A percentile compares a stretch with the other conserved stretches of the same genome.
Conservation (phyloP, 2,113 vertebrate genomes). For the Promerops cafer region DNA sequence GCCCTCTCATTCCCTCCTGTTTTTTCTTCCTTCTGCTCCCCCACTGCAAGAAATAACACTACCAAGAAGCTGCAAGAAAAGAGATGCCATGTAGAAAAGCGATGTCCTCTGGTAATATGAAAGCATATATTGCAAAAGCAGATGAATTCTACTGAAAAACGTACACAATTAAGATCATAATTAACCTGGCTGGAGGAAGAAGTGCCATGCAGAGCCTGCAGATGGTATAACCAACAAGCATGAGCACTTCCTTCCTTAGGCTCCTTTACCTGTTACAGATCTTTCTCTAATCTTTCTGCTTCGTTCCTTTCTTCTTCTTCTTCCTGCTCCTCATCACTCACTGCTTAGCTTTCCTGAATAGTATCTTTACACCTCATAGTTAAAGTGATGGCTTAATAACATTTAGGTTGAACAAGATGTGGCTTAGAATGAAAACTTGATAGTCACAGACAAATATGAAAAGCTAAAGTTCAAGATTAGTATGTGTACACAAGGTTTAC, state of each 20-base stretch:
- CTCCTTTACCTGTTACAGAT: neutral
- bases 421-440: neutral
- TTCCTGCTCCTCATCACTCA: neutral
- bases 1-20: accelerated
- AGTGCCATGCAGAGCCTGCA: neutral
- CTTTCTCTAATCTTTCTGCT: neutral
- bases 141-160: neutral
- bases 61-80: neutral
- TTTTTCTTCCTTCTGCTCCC: too few species aligned
- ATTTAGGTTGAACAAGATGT: neutral
- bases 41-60: neutral
- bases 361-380: neutral
- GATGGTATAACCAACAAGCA: neutral
- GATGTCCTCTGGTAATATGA: neutral
- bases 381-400: neutral
- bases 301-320: neutral
- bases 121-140: neutral
- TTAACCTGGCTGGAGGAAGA: neutral
- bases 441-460: neutral
- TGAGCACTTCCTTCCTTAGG: neutral
- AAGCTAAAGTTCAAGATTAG: neutral
- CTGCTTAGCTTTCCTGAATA: neutral
- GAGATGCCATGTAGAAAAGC: neutral
- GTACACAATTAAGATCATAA: neutral
- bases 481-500: neutral